Base-by-base conservation (phyloP, 2,888 invertebrate species). In the Drosophila phalerata region DNA sequence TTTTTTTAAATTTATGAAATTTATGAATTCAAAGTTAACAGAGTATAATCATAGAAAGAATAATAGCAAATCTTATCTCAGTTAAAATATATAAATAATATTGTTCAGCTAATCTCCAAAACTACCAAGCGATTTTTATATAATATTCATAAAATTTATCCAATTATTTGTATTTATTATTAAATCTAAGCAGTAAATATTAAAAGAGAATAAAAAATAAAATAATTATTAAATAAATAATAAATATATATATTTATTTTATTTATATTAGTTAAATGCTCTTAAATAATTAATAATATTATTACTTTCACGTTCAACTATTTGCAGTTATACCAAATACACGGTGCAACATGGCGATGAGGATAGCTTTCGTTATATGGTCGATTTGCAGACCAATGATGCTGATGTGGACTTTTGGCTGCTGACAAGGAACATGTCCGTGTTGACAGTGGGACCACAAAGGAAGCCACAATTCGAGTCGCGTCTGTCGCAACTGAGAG, bases 371-470 rank as follows among this genome's bases (percentile, higher is more conserved):
- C 81, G 82, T 1, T 91, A 91, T 45, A 88, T 92, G 90, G 90
- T 92, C 13, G 86, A 91, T 22, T 65, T 92, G 51, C 92, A 92
- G 73, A 90, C 86, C 1, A 85, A 84, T 10, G 87, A 85, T 28
- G 79, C 88, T 4, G 82, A 86, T 32, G 69, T 92, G 66, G 92
- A 92, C 66, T 92, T 92, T 63, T 92, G 92, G 92, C 73, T 92
- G 32, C 78, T 92, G 6, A 86, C 92, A 13, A 87, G 90, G 5
- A 92, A 92, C 63, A 80, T 89, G 81, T 92, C 92, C 64, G 87
- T 92, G 5, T 81, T 92, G 34, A 86, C 92, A 4, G 92, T 92
- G n/a, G 79, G 90, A 10, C 92, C 92, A 0, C 57, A 62, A 25
- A 70, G 82, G 53, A 90, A 91, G 61, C 64, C 77, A 0, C 66